Evolutionary conservation across 92 coral and sea anemone genomes (phyloP), one percentile per base, ranked within the genome.

Genomic region (Phenganax subtilis): DNA sequence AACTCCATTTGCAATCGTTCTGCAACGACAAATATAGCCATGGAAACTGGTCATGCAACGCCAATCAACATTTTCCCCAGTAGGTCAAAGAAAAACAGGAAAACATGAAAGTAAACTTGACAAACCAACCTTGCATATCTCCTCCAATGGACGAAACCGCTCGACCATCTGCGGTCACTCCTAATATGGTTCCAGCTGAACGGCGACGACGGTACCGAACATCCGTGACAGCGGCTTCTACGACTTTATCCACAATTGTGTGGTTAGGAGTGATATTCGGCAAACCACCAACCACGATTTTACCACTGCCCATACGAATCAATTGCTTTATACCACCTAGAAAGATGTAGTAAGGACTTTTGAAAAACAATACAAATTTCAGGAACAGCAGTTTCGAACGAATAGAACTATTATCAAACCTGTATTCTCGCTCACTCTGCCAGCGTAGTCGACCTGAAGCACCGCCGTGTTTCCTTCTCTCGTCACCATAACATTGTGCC

Each of bases 381-480:
- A 14, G 67, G 8, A 7, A 17, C 6, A 14, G 0, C 28, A 17
- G 67, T 61, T 61, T 7, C 1, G 25, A 61, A 61, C 67, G 6
- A 25, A 28, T 7, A 14, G 72, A 66, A 37, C 47, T 37, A 37
- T 37, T 37, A 37, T 64, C 68, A n/a, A 90, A 27, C 97, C 99
- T 1, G 92, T 87, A 1, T 90, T 88, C 51, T 91, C 92, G 57
- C 82, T 68, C 10, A 83, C 91, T 76, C 90, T 90, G 1, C 93
- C 97, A 27, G 84, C 80, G 62, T 88, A 73, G 59, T 93, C 99
- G 4, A 96, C 83, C 66, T 96, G 97, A 37, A 92, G 75, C 12
- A 88, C 85, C 62, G 93, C 97, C 12, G 70, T 44, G 71, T 92
- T 89, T 12, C 99, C 99, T 53, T 87, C 83, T 12, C 99, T 85